phyloP scores from a whole-genome alignment of 2,797 vertebrate species.

The Pseudotriccus pelzelni region DNA sequence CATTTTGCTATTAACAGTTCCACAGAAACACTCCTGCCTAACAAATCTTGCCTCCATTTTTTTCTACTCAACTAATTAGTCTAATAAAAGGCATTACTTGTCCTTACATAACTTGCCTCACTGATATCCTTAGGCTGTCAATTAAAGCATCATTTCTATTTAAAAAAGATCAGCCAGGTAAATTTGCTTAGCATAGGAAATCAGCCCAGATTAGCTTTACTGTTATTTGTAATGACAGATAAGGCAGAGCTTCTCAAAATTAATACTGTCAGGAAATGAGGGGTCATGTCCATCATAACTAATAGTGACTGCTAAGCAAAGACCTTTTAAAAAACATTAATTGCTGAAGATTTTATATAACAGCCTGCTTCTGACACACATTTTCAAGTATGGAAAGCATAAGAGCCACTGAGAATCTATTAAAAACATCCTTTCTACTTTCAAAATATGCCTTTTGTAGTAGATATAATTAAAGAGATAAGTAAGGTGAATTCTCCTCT shows the following conservation, averaged over 20 bases:
- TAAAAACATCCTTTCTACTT: background rate
- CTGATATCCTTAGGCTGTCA: background rate
- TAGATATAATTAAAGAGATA: background rate
- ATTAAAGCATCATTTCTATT: background rate
- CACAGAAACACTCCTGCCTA: background rate
- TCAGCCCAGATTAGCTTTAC: background rate
- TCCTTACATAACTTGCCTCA: background rate
- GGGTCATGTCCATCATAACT: background rate
- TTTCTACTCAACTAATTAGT: background rate
- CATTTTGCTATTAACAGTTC: background rate
- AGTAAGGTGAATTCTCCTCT: background rate
- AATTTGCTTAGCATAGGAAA: background rate
- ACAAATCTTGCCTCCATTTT: background rate
- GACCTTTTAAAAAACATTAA: background rate
- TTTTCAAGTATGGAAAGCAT: background rate
- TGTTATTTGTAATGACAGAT: background rate
- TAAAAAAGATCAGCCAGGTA: background rate
- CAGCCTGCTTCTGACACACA: background rate
- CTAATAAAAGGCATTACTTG: background rate
- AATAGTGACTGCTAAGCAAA: background rate
- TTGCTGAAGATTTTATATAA: background rate
- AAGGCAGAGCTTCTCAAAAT: background rate
- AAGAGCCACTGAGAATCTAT: background rate
- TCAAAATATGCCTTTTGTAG: background rate
- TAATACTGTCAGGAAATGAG: background rate